phyloP scores from a whole-genome alignment of 1,140 invertebrate genomes.

The Littorina saxatilis region DNA sequence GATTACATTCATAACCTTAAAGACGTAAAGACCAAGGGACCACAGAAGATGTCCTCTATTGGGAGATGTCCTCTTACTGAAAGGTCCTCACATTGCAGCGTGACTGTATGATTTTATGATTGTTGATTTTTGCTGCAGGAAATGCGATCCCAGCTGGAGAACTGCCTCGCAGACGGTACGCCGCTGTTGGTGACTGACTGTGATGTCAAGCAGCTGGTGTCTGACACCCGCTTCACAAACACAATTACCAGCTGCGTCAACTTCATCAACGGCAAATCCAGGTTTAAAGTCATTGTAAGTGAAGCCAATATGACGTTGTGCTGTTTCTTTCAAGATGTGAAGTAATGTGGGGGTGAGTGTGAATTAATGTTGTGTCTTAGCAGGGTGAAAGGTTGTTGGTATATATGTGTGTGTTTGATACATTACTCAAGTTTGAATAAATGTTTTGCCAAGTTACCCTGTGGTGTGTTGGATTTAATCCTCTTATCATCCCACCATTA shows the following conservation, averaged over 20 bases:
- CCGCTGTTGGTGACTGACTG: conserved; percentile 73
- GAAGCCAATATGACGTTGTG: neutral
- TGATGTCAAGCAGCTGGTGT: conserved; percentile 62
- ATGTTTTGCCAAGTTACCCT: too few species aligned
- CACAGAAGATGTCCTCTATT: too few species aligned
- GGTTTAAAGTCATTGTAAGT: conserved; percentile 74
- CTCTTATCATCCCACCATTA: too few species aligned
- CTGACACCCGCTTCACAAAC: conserved; percentile 65
- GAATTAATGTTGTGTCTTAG: neutral
- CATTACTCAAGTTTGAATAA: too few species aligned
- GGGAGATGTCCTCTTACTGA: too few species aligned
- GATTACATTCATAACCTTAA: too few species aligned
- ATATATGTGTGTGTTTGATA: neutral
- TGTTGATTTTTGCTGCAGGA: conserved; percentile 70
- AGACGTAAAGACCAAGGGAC: too few species aligned
- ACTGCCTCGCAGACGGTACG: conserved; percentile 71
- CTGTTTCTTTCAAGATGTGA: too few species aligned
- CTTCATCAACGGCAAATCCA: conserved; percentile 69
- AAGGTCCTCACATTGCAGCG: too few species aligned
- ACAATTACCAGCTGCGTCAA: conserved; percentile 64
- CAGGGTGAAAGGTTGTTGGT: neutral
- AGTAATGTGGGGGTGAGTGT: too few species aligned
- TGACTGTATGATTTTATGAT: too few species aligned
- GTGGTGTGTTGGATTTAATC: too few species aligned
- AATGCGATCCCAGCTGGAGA: conserved; percentile 73